Conservation (phyloP, 2,113 vertebrate genomes). For the Pterophyllum scalare region DNA sequence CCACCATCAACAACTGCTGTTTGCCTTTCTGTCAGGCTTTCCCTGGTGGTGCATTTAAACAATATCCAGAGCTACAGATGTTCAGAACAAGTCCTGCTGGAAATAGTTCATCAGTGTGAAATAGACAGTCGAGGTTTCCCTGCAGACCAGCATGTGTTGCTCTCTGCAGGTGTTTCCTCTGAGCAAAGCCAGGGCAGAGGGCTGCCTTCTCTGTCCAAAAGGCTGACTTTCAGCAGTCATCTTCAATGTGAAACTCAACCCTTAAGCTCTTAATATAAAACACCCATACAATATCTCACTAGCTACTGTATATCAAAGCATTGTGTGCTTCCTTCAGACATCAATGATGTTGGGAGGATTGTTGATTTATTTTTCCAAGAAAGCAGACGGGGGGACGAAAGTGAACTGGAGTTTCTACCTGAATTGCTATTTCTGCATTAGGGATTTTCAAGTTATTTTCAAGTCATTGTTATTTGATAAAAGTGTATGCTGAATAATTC, state of each 20-base stretch:
- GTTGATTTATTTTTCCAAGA: slow-evolving; percentile 21
- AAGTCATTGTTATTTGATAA: slow-evolving; percentile 55
- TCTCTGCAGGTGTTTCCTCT: slow-evolving; percentile 77
- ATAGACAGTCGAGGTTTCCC: slow-evolving; percentile 36
- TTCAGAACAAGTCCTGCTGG: slow-evolving; percentile 36
- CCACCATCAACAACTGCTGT: slow-evolving; percentile 28
- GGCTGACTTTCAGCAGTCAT: slow-evolving; percentile 55
- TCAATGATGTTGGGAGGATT: neutral
- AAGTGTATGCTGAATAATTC: slow-evolving; percentile 56
- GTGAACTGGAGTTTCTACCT: slow-evolving; percentile 27
- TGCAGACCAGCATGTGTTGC: slow-evolving; percentile 47
- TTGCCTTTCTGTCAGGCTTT: slow-evolving; percentile 30
- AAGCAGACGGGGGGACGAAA: neutral
- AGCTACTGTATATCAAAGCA: slow-evolving; percentile 50
- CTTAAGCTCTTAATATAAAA: slow-evolving; percentile 57
- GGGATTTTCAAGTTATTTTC: slow-evolving; percentile 48
- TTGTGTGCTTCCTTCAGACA: slow-evolving; percentile 5
- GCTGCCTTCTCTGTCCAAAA: slow-evolving; percentile 47
- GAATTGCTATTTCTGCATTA: slow-evolving; percentile 37
- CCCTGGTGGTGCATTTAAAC: slow-evolving; percentile 37
- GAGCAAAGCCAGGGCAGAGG: slow-evolving; percentile 46
- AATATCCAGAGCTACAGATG: slow-evolving; percentile 59
- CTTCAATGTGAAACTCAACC: slow-evolving; percentile 46
- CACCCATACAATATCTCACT: slow-evolving; percentile 21
- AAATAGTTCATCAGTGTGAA: slow-evolving; percentile 55